Evolutionary conservation across 30 jellyfish, hydroid and myxozoan species (phyloP).

Genomic region (Hydractinia echinata): DNA sequence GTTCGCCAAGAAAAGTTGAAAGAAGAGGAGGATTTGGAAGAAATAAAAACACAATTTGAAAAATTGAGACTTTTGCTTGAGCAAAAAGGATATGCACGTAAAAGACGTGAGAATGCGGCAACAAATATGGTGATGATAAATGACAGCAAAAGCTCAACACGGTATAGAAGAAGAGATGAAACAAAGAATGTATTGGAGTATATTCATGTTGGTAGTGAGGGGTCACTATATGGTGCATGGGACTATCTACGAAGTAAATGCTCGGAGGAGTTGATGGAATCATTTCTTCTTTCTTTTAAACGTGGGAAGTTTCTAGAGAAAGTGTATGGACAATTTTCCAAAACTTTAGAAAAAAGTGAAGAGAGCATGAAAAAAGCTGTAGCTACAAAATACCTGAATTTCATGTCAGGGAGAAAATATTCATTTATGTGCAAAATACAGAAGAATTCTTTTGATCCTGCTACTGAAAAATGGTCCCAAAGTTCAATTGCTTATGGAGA

Average conservation of each 20-base stretch:
- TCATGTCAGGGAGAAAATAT: too few species aligned
- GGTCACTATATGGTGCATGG: constrained; percentile 28
- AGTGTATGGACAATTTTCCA: constrained; percentile 15
- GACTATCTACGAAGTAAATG: background rate
- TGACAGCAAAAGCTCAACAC: constrained; percentile 4
- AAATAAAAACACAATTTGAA: constrained; percentile 9
- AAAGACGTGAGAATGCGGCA: background rate
- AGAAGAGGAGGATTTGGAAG: constrained; percentile 5
- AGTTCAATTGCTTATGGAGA: too few species aligned
- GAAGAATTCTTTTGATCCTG: too few species aligned
- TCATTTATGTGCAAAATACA: too few species aligned
- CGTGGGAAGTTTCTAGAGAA: constrained; percentile 21
- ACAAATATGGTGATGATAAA: constrained; percentile 18
- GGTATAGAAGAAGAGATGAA: constrained; percentile 24
- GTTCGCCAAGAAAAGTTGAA: background rate
- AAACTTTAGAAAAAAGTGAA: too few species aligned
- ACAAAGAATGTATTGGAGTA: constrained; percentile 14
- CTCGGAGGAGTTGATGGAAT: constrained; percentile 19
- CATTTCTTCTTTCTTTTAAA: background rate
- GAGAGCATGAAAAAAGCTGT: too few species aligned
- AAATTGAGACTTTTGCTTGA: constrained; percentile 19
- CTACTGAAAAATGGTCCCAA: too few species aligned
- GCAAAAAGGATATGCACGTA: constrained; percentile 23
- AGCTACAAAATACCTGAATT: too few species aligned
- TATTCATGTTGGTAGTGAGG: constrained; percentile 18